Percentiles rank a stretch among this genome's conserved stretches.
Conservation (phyloP, 2,888 invertebrate species). For the Torymus auratus region DNA sequence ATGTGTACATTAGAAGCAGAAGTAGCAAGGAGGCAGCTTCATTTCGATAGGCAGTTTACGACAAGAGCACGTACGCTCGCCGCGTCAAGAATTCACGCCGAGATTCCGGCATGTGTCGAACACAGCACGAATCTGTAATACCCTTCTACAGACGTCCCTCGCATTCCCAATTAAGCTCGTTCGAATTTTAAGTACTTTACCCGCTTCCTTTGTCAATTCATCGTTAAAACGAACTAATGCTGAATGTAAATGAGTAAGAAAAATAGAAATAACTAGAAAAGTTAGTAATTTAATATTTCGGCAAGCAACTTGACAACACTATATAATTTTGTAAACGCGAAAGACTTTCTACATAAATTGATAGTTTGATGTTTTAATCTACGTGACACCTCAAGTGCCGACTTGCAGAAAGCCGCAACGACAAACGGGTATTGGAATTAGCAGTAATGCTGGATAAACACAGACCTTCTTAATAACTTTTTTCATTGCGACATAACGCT, state of each 20-base stretch:
- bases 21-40: neutral
- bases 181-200: slow-evolving; percentile 32
- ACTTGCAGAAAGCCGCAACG: too few species aligned
- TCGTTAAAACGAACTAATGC: slow-evolving; percentile 4
- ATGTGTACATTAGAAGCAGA: slow-evolving; percentile 3
- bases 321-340: too few species aligned
- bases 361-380: too few species aligned
- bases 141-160: slow-evolving; percentile 18
- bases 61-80: slow-evolving; percentile 39
- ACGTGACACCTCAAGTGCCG: too few species aligned
- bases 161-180: slow-evolving; percentile 35
- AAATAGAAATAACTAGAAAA: neutral
- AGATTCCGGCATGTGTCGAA: slow-evolving; percentile 61
- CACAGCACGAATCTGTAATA: slow-evolving; percentile 73
- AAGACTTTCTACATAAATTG: too few species aligned
- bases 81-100: slow-evolving; percentile 43
- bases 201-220: slow-evolving; percentile 4
- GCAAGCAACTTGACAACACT: too few species aligned
- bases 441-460: too few species aligned
- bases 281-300: neutral
- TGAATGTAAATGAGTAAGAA: neutral
- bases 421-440: too few species aligned
- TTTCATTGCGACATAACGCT: too few species aligned
- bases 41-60: slow-evolving; percentile 17
- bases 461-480: too few species aligned